Percentiles rank a stretch among this genome's conserved stretches.
These are phyloP conservation scores for Poeciliopsis gracilis DNA, from an alignment of 2,797 vertebrate genomes.

Conservation along the genomic window DNA sequence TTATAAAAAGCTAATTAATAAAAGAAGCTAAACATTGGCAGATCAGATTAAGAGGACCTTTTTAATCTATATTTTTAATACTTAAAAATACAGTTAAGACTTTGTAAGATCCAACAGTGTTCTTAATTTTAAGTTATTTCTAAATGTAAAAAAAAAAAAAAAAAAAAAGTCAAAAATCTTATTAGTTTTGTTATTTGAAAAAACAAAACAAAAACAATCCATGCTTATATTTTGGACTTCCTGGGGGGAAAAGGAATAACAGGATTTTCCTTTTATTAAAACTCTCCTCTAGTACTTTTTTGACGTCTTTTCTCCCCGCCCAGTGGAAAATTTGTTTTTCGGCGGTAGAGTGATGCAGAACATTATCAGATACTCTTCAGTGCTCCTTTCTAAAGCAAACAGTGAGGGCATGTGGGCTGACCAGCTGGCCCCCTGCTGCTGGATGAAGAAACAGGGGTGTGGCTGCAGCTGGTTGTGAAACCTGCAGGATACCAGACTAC, in stretches of 20 bases:
- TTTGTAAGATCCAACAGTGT: not conserved
- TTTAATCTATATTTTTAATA: not conserved
- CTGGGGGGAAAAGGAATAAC: not conserved
- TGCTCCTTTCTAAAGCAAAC: slow-evolving; percentile 40
- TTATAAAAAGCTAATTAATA: not conserved
- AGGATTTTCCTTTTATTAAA: not conserved
- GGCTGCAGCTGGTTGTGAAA: slow-evolving; percentile 66
- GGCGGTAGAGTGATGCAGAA: slow-evolving; percentile 21
- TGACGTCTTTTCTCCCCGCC: not conserved
- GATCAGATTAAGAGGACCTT: not conserved
- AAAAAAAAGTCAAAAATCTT: not conserved
- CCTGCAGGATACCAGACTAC: slow-evolving; percentile 65
- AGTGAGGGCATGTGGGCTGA: slow-evolving; percentile 49
- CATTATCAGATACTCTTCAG: slow-evolving; percentile 35
- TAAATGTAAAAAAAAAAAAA: too few relatives aligned
- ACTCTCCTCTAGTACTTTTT: not conserved
- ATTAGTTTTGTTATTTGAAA: not conserved
- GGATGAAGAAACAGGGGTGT: slow-evolving; percentile 35
- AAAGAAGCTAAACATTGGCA: not conserved
- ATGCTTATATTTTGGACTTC: not conserved
- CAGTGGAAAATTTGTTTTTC: slow-evolving; percentile 23
- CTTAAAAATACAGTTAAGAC: not conserved
- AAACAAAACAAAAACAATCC: not conserved
- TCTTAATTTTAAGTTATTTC: not conserved
- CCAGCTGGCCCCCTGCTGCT: slow-evolving; percentile 59